Conservation (phyloP, 2,888 invertebrate species). For the Amiota communis region DNA sequence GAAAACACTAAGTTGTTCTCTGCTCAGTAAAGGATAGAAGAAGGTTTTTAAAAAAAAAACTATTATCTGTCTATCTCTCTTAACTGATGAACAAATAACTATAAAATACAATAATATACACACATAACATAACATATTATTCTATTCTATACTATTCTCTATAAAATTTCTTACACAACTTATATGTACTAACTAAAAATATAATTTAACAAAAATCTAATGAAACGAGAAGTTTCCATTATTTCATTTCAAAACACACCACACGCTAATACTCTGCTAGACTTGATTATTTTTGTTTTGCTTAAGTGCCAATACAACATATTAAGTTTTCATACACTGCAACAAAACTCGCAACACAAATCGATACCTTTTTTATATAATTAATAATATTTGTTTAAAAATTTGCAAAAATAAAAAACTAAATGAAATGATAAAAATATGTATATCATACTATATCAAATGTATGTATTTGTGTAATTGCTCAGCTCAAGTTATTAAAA, state of each 20-base stretch:
- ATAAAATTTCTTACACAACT: background rate
- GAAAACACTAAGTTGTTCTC: constrained; percentile 26
- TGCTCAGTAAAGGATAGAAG: constrained; percentile 29
- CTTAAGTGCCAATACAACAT: constrained; percentile 26
- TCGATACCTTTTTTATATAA: background rate
- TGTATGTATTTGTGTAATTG: background rate
- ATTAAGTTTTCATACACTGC: background rate
- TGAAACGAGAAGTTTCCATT: too few species aligned
- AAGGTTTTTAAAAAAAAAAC: constrained; percentile 2
- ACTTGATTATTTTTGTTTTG: constrained; percentile 9
- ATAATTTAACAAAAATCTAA: background rate
- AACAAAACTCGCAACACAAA: background rate
- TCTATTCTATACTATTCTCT: too few species aligned
- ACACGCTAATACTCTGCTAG: background rate
- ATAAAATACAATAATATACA: background rate
- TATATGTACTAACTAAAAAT: background rate
- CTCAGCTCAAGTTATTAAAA: background rate
- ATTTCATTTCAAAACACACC: background rate
- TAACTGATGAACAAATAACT: background rate
- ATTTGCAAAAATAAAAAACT: background rate
- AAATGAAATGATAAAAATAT: too few species aligned
- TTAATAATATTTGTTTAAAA: background rate
- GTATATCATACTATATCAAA: too few species aligned
- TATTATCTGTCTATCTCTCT: too few species aligned
- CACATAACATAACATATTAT: constrained; percentile 8